Evolutionary conservation across 2,113 vertebrate species (phyloP).

Genomic region (Apus apus): DNA sequence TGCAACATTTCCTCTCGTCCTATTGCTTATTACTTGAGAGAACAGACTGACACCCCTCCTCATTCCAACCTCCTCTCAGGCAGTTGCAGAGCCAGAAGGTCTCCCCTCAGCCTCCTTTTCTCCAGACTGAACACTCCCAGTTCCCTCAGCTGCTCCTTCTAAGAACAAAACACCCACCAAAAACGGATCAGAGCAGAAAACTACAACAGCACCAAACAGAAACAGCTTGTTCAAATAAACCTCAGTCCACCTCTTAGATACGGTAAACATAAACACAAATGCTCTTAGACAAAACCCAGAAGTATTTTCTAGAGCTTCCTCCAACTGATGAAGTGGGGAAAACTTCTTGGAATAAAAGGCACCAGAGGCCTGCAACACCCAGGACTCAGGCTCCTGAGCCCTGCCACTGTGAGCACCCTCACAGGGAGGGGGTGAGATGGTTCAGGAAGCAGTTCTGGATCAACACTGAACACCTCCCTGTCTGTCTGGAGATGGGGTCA

Average conservation of each 20-base stretch:
- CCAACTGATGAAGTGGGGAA: fast-evolving
- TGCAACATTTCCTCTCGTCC: no score
- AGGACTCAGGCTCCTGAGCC: fast-evolving
- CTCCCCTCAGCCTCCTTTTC: no score
- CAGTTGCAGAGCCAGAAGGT: no score
- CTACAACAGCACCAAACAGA: background rate
- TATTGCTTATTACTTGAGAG: no score
- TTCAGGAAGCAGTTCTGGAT: background rate
- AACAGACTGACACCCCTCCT: no score
- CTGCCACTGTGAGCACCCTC: fast-evolving
- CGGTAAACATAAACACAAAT: background rate
- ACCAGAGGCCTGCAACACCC: background rate
- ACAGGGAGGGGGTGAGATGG: fast-evolving
- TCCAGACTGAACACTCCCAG: no score
- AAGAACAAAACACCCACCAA: background rate
- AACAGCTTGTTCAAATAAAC: background rate
- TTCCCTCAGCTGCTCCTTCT: no score
- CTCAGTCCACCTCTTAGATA: background rate
- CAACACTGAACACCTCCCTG: background rate
- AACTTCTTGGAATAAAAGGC: background rate
- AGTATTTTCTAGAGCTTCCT: background rate
- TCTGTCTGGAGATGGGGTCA: fast-evolving
- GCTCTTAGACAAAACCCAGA: background rate
- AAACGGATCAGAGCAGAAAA: background rate
- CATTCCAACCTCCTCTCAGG: no score